These are phyloP conservation scores for Rallus limicola DNA, from an alignment of 2,113 vertebrate genomes.

Conservation along the genomic window DNA sequence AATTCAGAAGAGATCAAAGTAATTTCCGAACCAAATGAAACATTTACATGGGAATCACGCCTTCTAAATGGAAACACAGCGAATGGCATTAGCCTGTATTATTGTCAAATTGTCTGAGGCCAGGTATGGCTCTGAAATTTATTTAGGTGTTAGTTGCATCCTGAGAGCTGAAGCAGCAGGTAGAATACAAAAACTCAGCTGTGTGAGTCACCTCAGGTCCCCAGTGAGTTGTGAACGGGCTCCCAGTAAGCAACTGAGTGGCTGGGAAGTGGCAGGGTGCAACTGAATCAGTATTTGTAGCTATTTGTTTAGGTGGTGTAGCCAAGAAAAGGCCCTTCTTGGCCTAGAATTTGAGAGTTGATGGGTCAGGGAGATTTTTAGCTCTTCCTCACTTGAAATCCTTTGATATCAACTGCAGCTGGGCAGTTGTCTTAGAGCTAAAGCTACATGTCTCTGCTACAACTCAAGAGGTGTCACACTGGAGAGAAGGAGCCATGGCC, in stretches of 20 bases:
- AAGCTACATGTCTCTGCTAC: not conserved
- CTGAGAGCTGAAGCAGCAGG: not conserved
- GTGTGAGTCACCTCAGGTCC: not conserved
- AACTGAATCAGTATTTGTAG: not conserved
- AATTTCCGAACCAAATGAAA: constrained; percentile 53
- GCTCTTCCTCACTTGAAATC: not conserved
- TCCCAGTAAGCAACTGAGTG: not conserved
- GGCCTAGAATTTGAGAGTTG: not conserved
- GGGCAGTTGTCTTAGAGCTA: not conserved
- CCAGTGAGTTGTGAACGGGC: not conserved
- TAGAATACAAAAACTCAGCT: not conserved
- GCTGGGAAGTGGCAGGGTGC: not conserved
- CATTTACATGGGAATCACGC: constrained; percentile 32
- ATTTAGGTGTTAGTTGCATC: not conserved
- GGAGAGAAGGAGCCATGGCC: not conserved
- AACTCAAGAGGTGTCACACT: not conserved
- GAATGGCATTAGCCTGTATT: not conserved
- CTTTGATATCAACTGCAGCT: not conserved
- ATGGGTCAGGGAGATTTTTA: not conserved
- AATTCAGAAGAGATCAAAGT: constrained; percentile 55
- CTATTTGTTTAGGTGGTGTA: not conserved
- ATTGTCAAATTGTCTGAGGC: not conserved
- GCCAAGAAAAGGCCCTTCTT: not conserved
- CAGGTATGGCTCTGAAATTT: not conserved
- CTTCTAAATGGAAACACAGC: not conserved